Evolutionary conservation across 2,797 vertebrate species (phyloP).

Genomic region (Chiloscyllium punctatum): DNA sequence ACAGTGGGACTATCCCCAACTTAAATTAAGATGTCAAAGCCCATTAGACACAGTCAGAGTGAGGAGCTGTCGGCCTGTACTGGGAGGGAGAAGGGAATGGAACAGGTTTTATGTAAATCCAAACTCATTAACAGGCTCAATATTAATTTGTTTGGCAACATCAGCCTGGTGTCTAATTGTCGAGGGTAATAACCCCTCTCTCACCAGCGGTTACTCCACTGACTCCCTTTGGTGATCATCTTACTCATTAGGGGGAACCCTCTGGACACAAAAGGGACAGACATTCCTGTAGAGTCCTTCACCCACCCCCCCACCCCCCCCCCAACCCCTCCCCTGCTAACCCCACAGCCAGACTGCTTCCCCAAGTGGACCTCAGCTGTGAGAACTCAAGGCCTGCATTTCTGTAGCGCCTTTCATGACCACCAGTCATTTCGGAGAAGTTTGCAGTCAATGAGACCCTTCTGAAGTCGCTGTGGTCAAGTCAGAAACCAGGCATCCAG

Average conservation of each 20-base stretch:
- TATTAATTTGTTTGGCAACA: not conserved
- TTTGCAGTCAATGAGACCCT: too few relatives aligned
- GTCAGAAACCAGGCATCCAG: too few relatives aligned
- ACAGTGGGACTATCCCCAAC: too few relatives aligned
- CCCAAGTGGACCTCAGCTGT: not conserved
- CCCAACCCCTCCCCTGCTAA: not conserved
- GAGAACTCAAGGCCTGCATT: too few relatives aligned
- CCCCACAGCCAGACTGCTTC: not conserved
- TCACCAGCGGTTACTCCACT: not conserved
- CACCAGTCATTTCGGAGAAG: too few relatives aligned
- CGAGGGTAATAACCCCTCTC: not conserved
- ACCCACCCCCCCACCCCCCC: too few relatives aligned
- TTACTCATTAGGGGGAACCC: not conserved
- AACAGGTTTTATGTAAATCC: not conserved
- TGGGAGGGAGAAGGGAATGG: not conserved
- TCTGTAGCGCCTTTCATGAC: too few relatives aligned
- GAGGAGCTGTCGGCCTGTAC: not conserved
- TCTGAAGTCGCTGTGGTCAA: too few relatives aligned
- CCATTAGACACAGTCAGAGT: not conserved
- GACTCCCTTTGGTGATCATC: not conserved
- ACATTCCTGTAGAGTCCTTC: not conserved
- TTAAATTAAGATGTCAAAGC: not conserved
- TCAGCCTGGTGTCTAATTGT: not conserved
- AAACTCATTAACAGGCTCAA: not conserved
- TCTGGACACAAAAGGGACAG: not conserved